Evolutionary conservation across 2,113 vertebrate species (phyloP), one percentile per base, ranked within the genome.

Genomic region (Eubucco bourcierii): DNA sequence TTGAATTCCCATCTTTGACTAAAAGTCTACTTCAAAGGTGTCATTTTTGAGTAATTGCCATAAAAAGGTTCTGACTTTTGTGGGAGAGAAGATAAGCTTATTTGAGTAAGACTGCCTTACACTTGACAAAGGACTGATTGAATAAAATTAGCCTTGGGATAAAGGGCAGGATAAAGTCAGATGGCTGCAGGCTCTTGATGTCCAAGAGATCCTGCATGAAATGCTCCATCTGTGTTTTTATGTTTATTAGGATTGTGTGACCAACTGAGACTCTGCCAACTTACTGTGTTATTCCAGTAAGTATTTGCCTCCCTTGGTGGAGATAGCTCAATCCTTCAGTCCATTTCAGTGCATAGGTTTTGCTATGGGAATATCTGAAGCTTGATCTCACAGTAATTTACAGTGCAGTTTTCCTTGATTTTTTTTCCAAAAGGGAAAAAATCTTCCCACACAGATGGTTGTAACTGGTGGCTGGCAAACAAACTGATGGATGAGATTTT

Each of bases 371-470:
- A 47, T 93, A 66, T 59, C 65, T 76, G 58, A 82, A 65, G 31
- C 53, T 96, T 82, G 66, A 84, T 96, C 77, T 96, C 72, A 61
- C 50, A 82, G 34, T 94, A 79, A 39, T 96, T 92, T 96, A 63
- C 31, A 67, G 70, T 81, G 76, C 76, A 80, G 83, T 88, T 96
- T 95, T 93, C 63, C 66, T 97, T 95, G 88, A 80, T 84, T 72
- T 71, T 71, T 71, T 71, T 96, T 90, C 83, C 86, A 84, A 87
- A 82, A 76, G 76, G 31, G 87, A 95, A 37, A 64, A 87, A 53
- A 27, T 87, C 83, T 95, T 92, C 44, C 75, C 81, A 91, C 92
- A 87, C 96, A 97, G 95, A 96, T 95, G 97, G 95, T 76, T 83
- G 9, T 91, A 95, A 80, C 87, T 93, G 80, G 86, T 58, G 34